phyloP scores from a whole-genome alignment of 2,888 invertebrate genomes.

The Ernsta delagoae region DNA sequence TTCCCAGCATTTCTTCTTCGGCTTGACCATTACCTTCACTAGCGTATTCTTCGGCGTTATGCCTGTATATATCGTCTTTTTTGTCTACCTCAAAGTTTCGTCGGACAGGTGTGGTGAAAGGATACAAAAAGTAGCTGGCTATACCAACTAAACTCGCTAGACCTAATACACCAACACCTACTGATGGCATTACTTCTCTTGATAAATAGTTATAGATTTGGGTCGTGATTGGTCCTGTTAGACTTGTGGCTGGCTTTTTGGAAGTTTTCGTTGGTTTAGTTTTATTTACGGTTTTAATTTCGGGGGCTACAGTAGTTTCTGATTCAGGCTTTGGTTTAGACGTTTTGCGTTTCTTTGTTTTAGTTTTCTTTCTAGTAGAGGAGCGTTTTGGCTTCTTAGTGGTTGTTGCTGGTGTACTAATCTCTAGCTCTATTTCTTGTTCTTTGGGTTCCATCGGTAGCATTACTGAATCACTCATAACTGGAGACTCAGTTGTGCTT shows the following conservation, averaged over 20 bases:
- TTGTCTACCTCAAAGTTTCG: conserved; percentile 88
- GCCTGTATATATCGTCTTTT: conserved; percentile 87
- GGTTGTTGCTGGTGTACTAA: conserved; percentile 73
- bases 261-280: conserved; percentile 72
- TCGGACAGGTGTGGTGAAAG: conserved; percentile 87
- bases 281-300: conserved; percentile 83
- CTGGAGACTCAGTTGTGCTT: conserved; percentile 49
- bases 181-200: conserved; percentile 92
- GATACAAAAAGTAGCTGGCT: conserved; percentile 91
- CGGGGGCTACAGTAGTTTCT: conserved; percentile 60
- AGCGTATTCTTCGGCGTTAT: conserved; percentile 88
- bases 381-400: conserved; percentile 79
- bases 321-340: conserved; percentile 67
- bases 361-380: conserved; percentile 80
- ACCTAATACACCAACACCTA: conserved; percentile 91
- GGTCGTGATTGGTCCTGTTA: conserved; percentile 86
- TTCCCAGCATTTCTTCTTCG: conserved; percentile 91
- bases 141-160: conserved; percentile 90
- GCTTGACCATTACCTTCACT: conserved; percentile 88
- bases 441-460: conserved; percentile 79
- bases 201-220: conserved; percentile 91
- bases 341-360: conserved; percentile 86
- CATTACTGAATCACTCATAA: conserved; percentile 67
- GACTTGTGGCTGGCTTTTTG: conserved; percentile 70
- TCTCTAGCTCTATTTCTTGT: conserved; percentile 78